These are phyloP conservation scores for Danio albolineatus DNA, from an alignment of 2,797 vertebrate species.

Conservation along the genomic window DNA sequence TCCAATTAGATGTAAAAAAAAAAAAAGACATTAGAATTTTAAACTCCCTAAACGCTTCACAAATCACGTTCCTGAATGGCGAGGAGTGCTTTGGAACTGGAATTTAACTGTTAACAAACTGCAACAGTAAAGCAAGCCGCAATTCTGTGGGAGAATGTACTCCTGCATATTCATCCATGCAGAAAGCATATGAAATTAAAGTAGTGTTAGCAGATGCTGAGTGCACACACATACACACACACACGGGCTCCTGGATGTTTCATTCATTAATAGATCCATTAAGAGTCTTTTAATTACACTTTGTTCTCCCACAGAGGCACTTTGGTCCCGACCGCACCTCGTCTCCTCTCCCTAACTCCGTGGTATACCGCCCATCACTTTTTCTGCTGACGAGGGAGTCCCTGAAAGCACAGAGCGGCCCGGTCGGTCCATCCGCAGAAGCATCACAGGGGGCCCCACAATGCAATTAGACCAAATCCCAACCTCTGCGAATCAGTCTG, in stretches of 20 bases:
- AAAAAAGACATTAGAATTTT: not conserved
- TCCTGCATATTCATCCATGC: constrained; percentile 16
- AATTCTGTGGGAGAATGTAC: not conserved
- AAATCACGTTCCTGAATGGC: constrained; percentile 21
- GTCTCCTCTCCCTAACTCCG: not conserved
- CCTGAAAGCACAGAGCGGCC: constrained; percentile 48
- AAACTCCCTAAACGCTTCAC: not conserved
- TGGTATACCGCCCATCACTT: constrained; percentile 7
- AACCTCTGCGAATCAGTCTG: constrained; percentile 43
- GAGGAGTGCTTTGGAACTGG: not conserved
- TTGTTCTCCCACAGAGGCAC: constrained; percentile 36
- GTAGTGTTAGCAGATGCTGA: constrained; percentile 40
- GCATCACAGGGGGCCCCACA: constrained; percentile 49
- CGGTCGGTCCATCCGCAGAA: constrained; percentile 32
- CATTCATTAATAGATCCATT: constrained; percentile 75
- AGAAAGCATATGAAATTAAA: constrained; percentile 26
- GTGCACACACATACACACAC: not conserved
- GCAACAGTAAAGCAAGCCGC: constrained; percentile 30
- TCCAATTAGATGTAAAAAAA: not conserved
- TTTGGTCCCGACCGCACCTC: not conserved
- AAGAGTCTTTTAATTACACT: constrained; percentile 74
- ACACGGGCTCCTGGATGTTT: constrained; percentile 31
- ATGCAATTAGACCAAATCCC: constrained; percentile 53
- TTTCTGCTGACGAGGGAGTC: constrained; percentile 61
- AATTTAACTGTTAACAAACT: constrained; percentile 25